phyloP scores from a whole-genome alignment of 1,140 invertebrate genomes.

The Plectus sambesii region DNA sequence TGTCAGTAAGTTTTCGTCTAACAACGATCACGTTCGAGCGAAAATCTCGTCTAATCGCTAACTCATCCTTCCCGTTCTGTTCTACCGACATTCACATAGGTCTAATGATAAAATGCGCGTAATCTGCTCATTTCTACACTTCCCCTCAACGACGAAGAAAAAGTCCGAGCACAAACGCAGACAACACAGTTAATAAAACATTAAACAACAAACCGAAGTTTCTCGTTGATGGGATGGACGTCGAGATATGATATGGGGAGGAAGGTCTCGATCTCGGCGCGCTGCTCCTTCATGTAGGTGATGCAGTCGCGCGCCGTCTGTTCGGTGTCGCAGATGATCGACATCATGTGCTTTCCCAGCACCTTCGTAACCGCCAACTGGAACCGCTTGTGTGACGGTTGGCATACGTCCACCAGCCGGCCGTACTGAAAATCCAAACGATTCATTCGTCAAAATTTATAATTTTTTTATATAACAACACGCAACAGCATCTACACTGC shows the following conservation, averaged over 20 bases:
- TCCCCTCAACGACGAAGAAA: neutral
- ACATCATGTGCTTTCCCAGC: conserved; percentile 91
- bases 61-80: too few relatives aligned
- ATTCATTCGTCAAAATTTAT: too few relatives aligned
- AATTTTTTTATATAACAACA: too few relatives aligned
- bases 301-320: conserved; percentile 94
- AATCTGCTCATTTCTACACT: too few relatives aligned
- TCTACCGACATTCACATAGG: too few relatives aligned
- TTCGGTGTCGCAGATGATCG: conserved; percentile 96
- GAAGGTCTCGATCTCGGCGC: conserved; percentile 95
- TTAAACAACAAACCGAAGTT: conserved; percentile 68
- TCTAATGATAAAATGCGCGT: too few relatives aligned
- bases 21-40: too few relatives aligned
- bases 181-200: conserved; percentile 6
- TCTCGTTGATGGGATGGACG: conserved; percentile 74
- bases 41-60: too few relatives aligned
- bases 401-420: conserved; percentile 96
- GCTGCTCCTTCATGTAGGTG: conserved; percentile 92
- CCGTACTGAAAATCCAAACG: conserved; percentile 75
- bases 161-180: neutral
- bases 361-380: conserved; percentile 98
- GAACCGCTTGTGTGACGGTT: conserved; percentile 86
- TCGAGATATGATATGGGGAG: conserved; percentile 92
- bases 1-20: too few relatives aligned
- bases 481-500: too few relatives aligned